phyloP scores from a whole-genome alignment of 2,797 vertebrate genomes.

The Apogon hyalosoma region DNA sequence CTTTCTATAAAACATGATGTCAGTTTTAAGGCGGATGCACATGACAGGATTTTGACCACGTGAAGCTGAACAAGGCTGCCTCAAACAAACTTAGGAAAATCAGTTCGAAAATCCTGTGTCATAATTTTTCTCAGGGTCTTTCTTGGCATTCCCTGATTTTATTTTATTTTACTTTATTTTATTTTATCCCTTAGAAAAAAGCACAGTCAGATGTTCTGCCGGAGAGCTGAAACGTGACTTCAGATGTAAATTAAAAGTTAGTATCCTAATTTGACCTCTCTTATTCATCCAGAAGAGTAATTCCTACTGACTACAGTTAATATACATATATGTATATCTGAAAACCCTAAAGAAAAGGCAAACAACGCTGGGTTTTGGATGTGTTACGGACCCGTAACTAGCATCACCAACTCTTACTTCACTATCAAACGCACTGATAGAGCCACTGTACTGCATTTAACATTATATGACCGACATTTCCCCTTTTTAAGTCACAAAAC shows the following conservation, averaged over 20 bases:
- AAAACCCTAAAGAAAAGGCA: not conserved
- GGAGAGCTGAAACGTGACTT: constrained; percentile 51
- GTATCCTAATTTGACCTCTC: constrained; percentile 9
- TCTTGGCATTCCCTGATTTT: constrained; percentile 58
- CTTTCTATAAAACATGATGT: constrained; percentile 72
- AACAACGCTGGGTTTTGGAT: not conserved
- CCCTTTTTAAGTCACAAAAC: constrained; percentile 9
- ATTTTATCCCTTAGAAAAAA: constrained; percentile 46
- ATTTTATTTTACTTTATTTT: constrained; percentile 18
- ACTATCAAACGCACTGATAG: not conserved
- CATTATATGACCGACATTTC: constrained; percentile 28
- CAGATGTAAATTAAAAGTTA: constrained; percentile 6
- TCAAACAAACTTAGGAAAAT: constrained; percentile 38
- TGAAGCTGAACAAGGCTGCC: constrained; percentile 38
- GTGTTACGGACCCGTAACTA: constrained; percentile 2
- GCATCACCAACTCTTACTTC: not conserved
- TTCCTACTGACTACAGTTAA: not conserved
- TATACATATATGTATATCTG: not conserved
- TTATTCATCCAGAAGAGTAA: constrained; percentile 16
- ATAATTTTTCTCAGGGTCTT: constrained; percentile 72
- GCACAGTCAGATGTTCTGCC: constrained; percentile 59
- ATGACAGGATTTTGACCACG: constrained; percentile 49
- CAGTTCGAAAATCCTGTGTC: constrained; percentile 51
- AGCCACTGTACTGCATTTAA: constrained; percentile 20
- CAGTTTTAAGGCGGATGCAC: constrained; percentile 68